Evolutionary conservation across 1,140 invertebrate species (phyloP).

Genomic region (Pseudomyrmex gracilis): DNA sequence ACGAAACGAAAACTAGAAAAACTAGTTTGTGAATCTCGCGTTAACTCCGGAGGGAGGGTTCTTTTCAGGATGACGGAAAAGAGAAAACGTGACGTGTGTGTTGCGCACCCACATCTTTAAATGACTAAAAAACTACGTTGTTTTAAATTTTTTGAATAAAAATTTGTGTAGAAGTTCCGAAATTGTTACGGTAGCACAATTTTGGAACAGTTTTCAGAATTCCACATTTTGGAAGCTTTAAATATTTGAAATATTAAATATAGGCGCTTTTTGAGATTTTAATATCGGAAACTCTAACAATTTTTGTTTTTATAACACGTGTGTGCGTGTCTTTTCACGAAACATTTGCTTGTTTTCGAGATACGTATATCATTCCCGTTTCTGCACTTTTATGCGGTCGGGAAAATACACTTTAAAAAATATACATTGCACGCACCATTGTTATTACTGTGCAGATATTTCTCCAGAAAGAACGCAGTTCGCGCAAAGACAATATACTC

Average conservation of each 20-base stretch:
- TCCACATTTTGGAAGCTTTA: background rate
- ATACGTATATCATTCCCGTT: background rate
- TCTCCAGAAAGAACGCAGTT: constrained; percentile 22
- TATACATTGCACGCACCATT: constrained; percentile 43
- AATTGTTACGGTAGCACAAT: too few relatives aligned
- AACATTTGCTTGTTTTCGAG: constrained; percentile 1
- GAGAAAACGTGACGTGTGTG: background rate
- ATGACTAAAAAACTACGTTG: too few relatives aligned
- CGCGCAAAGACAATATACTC: constrained; percentile 52
- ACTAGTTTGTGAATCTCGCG: too few relatives aligned
- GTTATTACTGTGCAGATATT: constrained; percentile 59
- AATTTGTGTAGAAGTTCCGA: too few relatives aligned
- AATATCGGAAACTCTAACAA: background rate
- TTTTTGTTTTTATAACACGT: background rate
- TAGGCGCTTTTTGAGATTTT: background rate
- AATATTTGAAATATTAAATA: background rate
- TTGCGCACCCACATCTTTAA: too few relatives aligned
- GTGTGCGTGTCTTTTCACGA: background rate
- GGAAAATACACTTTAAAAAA: constrained; percentile 40
- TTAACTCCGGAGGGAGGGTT: background rate
- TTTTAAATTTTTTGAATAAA: too few relatives aligned
- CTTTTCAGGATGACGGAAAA: background rate
- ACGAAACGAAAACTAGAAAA: constrained; percentile 56
- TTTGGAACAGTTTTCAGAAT: background rate
- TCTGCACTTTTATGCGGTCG: background rate